Conservation (phyloP, 2,113 vertebrate genomes). For the Grantiella picta region DNA sequence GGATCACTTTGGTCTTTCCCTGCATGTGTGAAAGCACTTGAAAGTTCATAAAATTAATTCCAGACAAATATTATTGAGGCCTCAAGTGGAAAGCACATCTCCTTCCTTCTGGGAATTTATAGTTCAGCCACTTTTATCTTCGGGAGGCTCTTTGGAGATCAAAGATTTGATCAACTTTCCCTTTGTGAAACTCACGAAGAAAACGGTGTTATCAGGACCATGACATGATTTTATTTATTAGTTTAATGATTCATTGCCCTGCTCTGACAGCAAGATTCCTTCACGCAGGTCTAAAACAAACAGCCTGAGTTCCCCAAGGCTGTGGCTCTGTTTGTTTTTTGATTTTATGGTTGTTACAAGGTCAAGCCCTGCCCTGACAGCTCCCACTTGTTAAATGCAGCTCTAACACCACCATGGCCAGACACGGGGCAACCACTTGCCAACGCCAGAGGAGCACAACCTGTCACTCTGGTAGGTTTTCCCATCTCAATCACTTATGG, state of each 20-base stretch:
- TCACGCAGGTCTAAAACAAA: neutral
- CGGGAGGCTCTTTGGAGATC: slow-evolving; percentile 10
- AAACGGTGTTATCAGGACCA: neutral
- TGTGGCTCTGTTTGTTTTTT: neutral
- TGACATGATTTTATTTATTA: neutral
- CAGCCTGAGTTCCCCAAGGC: neutral
- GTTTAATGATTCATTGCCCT: neutral
- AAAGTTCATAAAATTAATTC: slow-evolving; percentile 45
- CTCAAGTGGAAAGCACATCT: slow-evolving; percentile 48
- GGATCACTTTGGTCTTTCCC: neutral
- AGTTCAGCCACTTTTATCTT: slow-evolving; percentile 50
- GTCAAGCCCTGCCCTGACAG: neutral
- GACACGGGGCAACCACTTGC: neutral
- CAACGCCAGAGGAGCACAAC: neutral
- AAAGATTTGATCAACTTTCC: slow-evolving; percentile 9
- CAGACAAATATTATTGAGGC: slow-evolving; percentile 14
- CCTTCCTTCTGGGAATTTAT: slow-evolving; percentile 31
- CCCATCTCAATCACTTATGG: neutral
- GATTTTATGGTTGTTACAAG: neutral
- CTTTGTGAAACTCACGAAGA: neutral
- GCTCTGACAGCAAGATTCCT: neutral
- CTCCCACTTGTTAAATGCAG: neutral
- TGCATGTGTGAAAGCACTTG: slow-evolving; percentile 19
- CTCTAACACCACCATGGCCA: neutral
- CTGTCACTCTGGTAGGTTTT: neutral